Base-by-base conservation (phyloP, 1,140 invertebrate genomes). In the Eumaeus atala region DNA sequence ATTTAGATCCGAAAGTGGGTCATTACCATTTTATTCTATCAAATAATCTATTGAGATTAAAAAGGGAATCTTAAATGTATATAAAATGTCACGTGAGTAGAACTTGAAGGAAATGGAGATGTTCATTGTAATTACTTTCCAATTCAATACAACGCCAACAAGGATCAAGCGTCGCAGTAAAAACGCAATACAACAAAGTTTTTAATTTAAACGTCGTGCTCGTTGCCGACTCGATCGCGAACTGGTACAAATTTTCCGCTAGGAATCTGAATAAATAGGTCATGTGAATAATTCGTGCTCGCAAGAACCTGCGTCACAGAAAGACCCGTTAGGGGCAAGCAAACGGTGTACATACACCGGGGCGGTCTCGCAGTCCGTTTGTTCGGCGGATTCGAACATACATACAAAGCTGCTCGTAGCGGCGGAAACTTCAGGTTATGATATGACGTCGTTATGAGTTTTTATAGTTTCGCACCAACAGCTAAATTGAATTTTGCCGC, bases 381-480 rank as follows among this genome's bases (percentile, higher is more conserved):
- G 40, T 42, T 42, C 8, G n/a, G 12, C 4, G 40, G 8, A 17
- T 42, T 42, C 16, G 9, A 42, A 14, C 40, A 12, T 9, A 12
- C 40, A 42, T 9, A 42, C 40, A 42, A 16, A 42, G 40, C 40
- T 5, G 40, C 16, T 42, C 40, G 16, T 1, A 7, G 40, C 9
- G 9, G 12, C 40, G 40, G 40, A 42, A 42, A 42, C 40, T 42
- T 42, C 40, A 42, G 40, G 40, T 42, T 42, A 42, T 42, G 40
- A 42, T 42, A 42, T 42, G 9, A 42, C 40, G 40, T 42, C 2
- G 21, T 28, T 28, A 42, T 42, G 40, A 42, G 40, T 42, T 42
- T 42, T 42, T 42, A 16, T 42, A 42, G 40, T 42, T 42, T 42
- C 40, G 40, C 40, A 42, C 40, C 12, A 9, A 42, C 14, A 7